These are phyloP conservation scores for Leptodactylus fallax DNA, from an alignment of 2,797 vertebrate genomes.

Conservation along the genomic window DNA sequence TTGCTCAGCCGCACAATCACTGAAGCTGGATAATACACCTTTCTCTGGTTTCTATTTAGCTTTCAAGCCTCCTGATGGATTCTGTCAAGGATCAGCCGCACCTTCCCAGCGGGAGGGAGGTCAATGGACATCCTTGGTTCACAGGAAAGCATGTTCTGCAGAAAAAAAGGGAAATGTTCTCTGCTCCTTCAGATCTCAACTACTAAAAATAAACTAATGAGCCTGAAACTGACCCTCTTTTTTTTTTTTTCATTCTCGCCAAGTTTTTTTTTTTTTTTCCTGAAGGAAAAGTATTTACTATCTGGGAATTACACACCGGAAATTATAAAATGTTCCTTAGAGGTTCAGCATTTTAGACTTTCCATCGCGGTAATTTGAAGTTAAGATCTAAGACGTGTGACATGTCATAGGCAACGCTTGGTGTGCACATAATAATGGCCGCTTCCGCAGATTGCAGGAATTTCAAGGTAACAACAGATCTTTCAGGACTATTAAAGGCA, in stretches of 20 bases:
- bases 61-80: constrained; percentile 83
- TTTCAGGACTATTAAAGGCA: constrained; percentile 33
- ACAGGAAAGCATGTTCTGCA: constrained; percentile 86
- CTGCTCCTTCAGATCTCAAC: constrained; percentile 78
- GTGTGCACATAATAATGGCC: constrained; percentile 63
- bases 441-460: constrained; percentile 44
- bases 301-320: constrained; percentile 78
- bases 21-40: constrained; percentile 73
- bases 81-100: constrained; percentile 83
- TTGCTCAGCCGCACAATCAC: constrained; percentile 77
- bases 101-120: constrained; percentile 84
- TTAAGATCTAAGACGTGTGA: constrained; percentile 65
- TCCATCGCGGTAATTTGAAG: constrained; percentile 72
- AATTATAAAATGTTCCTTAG: constrained; percentile 78
- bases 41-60: constrained; percentile 74
- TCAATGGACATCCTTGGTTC: constrained; percentile 87
- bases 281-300: constrained; percentile 81
- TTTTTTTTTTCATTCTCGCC: constrained; percentile 68
- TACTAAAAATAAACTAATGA: constrained; percentile 86
- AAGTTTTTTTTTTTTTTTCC: constrained; percentile 67
- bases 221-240: constrained; percentile 77
- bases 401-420: constrained; percentile 61
- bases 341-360: constrained; percentile 74
- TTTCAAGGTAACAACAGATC: constrained; percentile 43
- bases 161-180: constrained; percentile 89